Evolutionary conservation across 2,113 vertebrate genomes (phyloP).

Genomic region (Leuciscus idus): DNA sequence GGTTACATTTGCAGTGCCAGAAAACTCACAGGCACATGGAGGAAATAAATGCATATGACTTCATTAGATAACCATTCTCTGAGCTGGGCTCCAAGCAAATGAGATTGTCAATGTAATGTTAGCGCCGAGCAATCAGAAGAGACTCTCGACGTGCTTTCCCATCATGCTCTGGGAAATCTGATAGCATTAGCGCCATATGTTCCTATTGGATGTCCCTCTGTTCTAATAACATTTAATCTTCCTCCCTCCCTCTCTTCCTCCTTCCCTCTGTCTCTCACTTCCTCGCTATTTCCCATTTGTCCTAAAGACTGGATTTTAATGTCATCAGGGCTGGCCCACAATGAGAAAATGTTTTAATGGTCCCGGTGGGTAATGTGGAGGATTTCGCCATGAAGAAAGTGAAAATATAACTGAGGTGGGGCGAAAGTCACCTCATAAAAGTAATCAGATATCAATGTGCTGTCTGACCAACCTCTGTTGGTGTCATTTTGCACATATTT

Average conservation of each 20-base stretch:
- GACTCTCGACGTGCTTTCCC: conserved; percentile 16
- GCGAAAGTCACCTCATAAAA: conserved; percentile 2
- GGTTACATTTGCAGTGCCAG: conserved; percentile 6
- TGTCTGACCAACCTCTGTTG: background rate
- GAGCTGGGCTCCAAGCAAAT: conserved; percentile 31
- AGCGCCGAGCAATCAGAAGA: conserved; percentile 19
- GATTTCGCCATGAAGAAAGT: background rate
- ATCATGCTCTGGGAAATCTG: conserved; percentile 42
- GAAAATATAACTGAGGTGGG: background rate
- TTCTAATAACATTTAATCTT: conserved; percentile 46
- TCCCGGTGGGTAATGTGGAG: background rate
- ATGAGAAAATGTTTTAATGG: conserved; percentile 32
- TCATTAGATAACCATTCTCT: conserved; percentile 31
- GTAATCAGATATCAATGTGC: background rate
- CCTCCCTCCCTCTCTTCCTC: background rate
- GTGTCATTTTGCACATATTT: background rate
- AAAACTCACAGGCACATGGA: background rate
- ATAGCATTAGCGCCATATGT: conserved; percentile 44
- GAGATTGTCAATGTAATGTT: conserved; percentile 14
- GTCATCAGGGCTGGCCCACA: background rate
- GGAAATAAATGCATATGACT: conserved; percentile 45
- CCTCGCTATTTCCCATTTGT: conserved; percentile 35
- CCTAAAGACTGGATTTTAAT: conserved; percentile 34
- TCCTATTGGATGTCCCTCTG: conserved; percentile 38
- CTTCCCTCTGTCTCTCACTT: background rate